Evolutionary conservation across 2,888 invertebrate species (phyloP), one percentile per base, ranked within the genome.

Genomic region (Neoitamus cyanurus): DNA sequence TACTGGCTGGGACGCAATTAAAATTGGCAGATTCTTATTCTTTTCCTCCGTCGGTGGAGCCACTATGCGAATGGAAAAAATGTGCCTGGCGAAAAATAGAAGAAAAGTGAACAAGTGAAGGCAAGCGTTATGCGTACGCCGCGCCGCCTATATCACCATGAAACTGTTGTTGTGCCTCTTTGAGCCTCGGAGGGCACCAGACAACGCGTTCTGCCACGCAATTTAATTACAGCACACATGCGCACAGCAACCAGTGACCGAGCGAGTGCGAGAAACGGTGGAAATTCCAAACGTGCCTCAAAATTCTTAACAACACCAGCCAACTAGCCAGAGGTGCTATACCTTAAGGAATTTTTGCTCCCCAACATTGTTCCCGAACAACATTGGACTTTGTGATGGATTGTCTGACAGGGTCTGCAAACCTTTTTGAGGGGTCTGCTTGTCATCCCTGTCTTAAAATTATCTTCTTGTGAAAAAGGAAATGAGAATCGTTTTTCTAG

Each of bases 251-350:
- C 58, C 25, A 25, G 25, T 20, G 58, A 20, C 58, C 58, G 58
- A 20, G 37, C 9, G 37, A 7, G 37, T 9, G n/a, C 73, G 46
- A 77, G 7, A 20, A 42, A 15, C 13, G 42, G 42, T 46, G 28
- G 77, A 25, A 77, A 77, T 77, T 77, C 77, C 77, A 42, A 77
- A 25, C 77, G n/a, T 46, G 42, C 77, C 77, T 42, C 77, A 77
- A 30, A 46, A 46, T 25, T 77, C 77, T 42, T 77, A 46, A 11
- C 42, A 77, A 42, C 77, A 77, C 77, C 75, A 75, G 20, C n/a
- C 15, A 37, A 42, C 20, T 13, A 77, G 42, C 46, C 42, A 1
- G 25, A 28, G 36, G 73, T 34, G 73, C 34, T 7, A 36, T 73
- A 73, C 73, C 36, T 36, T 73, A 1, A 73, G 73, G 73, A 73